Evolutionary conservation across 1,140 invertebrate species (phyloP).

Genomic region (Lordiphosa clarofinis): DNA sequence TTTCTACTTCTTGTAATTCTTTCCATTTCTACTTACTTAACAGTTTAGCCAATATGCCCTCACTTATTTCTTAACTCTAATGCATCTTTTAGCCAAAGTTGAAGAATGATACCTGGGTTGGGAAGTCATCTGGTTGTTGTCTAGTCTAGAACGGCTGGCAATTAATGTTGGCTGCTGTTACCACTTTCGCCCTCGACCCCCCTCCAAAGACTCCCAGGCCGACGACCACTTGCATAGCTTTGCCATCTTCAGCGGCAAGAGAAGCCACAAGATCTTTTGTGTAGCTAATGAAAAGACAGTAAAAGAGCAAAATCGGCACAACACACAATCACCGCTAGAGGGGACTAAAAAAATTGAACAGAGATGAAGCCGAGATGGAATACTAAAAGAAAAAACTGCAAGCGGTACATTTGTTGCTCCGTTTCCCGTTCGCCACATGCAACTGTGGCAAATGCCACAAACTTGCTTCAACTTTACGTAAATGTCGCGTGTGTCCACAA

Average conservation of each 20-base stretch:
- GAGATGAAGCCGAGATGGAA: constrained; percentile 28
- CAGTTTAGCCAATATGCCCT: not conserved
- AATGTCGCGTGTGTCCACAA: constrained; percentile 64
- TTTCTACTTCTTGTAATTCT: no score
- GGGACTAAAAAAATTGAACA: constrained; percentile 9
- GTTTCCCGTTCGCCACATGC: constrained; percentile 33
- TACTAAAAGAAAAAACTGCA: constrained; percentile 37
- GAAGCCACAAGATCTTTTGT: constrained; percentile 13
- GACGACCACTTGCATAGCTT: constrained; percentile 52
- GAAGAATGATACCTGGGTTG: constrained; percentile 18
- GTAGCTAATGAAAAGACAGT: constrained; percentile 59
- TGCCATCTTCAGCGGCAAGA: constrained; percentile 45
- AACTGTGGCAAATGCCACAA: constrained; percentile 44
- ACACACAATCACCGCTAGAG: constrained; percentile 50
- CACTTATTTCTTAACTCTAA: not conserved
- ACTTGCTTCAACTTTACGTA: constrained; percentile 58
- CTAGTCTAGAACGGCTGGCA: constrained; percentile 36
- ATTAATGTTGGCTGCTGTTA: constrained; percentile 52
- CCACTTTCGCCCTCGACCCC: constrained; percentile 7
- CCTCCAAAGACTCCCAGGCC: not conserved
- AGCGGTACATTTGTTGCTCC: constrained; percentile 60
- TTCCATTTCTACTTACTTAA: not conserved
- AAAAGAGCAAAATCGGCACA: constrained; percentile 32
- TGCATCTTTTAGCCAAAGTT: constrained; percentile 18
- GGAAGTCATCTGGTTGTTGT: constrained; percentile 28